phyloP scores from a whole-genome alignment of 2,113 vertebrate species.

The Silurus asotus region DNA sequence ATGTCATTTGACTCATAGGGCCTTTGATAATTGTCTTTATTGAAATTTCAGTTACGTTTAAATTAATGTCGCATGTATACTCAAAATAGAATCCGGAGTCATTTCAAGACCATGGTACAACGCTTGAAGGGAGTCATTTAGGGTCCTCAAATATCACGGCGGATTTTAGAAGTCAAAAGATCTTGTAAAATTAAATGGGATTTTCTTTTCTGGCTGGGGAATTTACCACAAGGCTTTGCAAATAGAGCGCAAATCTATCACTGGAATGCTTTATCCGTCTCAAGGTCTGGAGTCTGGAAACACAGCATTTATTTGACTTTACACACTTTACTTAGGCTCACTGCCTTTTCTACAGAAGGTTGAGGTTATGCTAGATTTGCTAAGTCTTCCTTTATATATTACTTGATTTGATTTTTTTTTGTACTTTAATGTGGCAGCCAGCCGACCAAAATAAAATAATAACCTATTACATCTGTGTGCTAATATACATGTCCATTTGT shows the following conservation, averaged over 20 bases:
- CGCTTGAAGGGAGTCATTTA: conserved; percentile 42
- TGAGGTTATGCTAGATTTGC: conserved; percentile 61
- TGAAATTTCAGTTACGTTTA: conserved; percentile 12
- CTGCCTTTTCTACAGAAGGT: conserved; percentile 61
- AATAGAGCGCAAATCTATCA: conserved; percentile 65
- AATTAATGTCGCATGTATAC: conserved; percentile 26
- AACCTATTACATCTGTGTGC: background rate
- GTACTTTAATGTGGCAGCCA: conserved; percentile 64
- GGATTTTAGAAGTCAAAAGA: conserved; percentile 66
- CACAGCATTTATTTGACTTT: conserved; percentile 62
- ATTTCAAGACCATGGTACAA: conserved; percentile 34
- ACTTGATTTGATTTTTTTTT: conserved; percentile 39
- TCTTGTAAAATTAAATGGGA: conserved; percentile 76
- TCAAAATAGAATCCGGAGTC: conserved; percentile 47
- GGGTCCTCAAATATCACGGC: conserved; percentile 61
- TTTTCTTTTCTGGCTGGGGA: conserved; percentile 70
- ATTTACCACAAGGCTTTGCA: conserved; percentile 68
- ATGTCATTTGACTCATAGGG: background rate
- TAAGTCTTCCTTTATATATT: conserved; percentile 63
- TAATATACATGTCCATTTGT: conserved; percentile 6
- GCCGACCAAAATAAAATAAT: conserved; percentile 40
- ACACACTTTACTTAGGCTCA: conserved; percentile 63
- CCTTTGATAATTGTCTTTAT: conserved; percentile 15
- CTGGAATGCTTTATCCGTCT: conserved; percentile 61
- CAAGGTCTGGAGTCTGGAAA: conserved; percentile 63